Conservation (phyloP, 2,113 vertebrate species). For the Malaclemys terrapin region DNA sequence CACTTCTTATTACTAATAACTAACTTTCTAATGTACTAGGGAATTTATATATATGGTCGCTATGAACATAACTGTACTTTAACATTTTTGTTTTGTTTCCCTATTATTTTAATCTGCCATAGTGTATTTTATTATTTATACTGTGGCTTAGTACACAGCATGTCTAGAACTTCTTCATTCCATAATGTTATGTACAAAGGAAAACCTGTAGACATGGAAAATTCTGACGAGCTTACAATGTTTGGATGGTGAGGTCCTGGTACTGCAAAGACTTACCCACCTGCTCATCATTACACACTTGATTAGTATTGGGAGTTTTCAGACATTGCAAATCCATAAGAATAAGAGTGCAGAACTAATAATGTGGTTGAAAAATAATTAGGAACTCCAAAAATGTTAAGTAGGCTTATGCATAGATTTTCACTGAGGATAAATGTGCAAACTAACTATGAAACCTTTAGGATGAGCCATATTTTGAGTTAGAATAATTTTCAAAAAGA, state of each 20-base stretch:
- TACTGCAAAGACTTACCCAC: background rate
- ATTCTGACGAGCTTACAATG: background rate
- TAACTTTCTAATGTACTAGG: background rate
- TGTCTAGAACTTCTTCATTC: background rate
- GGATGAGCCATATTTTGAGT: background rate
- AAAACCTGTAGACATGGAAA: background rate
- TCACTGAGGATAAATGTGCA: background rate
- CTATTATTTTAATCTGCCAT: background rate
- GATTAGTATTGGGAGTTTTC: background rate
- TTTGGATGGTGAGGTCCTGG: background rate
- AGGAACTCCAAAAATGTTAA: background rate
- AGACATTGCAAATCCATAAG: background rate
- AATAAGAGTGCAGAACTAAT: background rate
- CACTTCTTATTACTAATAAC: background rate
- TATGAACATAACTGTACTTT: background rate
- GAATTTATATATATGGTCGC: background rate
- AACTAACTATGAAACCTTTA: background rate
- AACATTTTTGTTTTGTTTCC: background rate
- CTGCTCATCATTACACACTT: background rate
- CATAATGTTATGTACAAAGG: background rate
- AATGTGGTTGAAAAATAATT: background rate
- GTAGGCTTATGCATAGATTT: background rate
- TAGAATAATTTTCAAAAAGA: background rate
- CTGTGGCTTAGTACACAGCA: background rate
- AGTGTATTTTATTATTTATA: background rate